Base-by-base conservation (phyloP, 2,797 vertebrate genomes). In the Rhinophrynus dorsalis region DNA sequence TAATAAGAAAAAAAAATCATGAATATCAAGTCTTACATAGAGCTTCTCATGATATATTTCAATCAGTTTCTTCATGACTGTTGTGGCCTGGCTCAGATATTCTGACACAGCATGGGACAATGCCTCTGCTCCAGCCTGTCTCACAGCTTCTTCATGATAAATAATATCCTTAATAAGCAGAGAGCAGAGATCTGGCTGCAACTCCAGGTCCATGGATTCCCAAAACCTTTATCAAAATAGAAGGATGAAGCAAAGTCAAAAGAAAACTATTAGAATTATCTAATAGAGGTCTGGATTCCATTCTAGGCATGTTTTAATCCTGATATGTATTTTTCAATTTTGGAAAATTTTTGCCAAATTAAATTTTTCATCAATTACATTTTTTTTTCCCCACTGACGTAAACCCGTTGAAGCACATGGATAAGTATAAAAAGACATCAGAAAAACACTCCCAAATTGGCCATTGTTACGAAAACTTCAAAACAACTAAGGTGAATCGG, bases 1-100 rank as follows among this genome's bases (percentile, higher is more conserved):
- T 20, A n/a, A 20, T 44, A 20, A 18, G 35, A 13, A 44, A 18
- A 44, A 17, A 6, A 5, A 30, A 35, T 18, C 3, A 55, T 10
- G 6, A 33, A 3, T 32, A 8, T 29, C 3, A 60, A 13, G 33
- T 86, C 96, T 95, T 82, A 99, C 97, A 3, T 95, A 98, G 68
- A 99, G 95, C 67, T 97, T 99, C 83, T 98, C 85, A 75, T 99
- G 95, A 83, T 99, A 99, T 64, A 99, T 91, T 74, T 96, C 92
- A n/a, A 90, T 94, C 24, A 99, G 94, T 74, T 92, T 93, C 75
- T 81, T 81, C 77, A 99, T 91, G 54, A 97, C 96, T 0, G 87
- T 74, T 1, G 92, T 84, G 1, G 95, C 94, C 80, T 96, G 94
- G 26, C 84, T 86, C 59, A 30, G 90, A 85, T 98, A 99, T 24